Base-by-base conservation (phyloP, 2,113 vertebrate genomes). In the Coptodon bakossiorum region DNA sequence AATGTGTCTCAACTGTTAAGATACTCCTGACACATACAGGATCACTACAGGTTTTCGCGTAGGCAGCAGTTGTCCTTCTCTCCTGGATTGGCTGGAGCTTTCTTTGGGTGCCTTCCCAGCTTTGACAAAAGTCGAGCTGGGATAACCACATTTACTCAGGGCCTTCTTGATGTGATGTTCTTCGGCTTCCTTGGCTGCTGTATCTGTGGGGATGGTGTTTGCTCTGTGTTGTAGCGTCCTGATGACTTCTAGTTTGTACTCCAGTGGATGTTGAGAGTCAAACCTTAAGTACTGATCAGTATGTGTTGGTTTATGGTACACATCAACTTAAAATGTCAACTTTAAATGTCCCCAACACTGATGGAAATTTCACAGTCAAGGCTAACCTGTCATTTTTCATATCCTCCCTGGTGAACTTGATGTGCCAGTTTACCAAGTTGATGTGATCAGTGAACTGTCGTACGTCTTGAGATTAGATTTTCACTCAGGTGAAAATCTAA, bases 61-160 rank as follows among this genome's bases (percentile, higher is more conserved):
- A 2, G 56, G 56, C 24, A 29, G 24, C 4, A 3, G 56, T 16
- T 9, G 56, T 59, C 24, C 56, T 59, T 16, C 24, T 59, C 56
- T 59, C 24, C 56, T 29, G 0, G 56, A 57, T 57, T 0, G 0
- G 0, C 56, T 9, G 56, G 24, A 59, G 24, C 24, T 59, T 59
- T 59, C 56, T 59, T 59, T 59, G 0, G 56, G 56, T 3, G 0
- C 56, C 24, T 29, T 59, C 1, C 24, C 24, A 59, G 56, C 24
- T 59, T 59, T 16, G 24, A 29, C 56, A 59, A 59, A 59, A 16
- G 13, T 59, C 7, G 24, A 16, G 56, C 56, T 9, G 56, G 56
- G 24, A 5, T 29, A 29, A 16, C 1, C 3, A 59, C 56, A 57
- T 57, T 57, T 29, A 29, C 13, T 59, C 56, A 59, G 13, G 0